Evolutionary conservation across 1,140 invertebrate genomes (phyloP), one percentile per base, ranked within the genome.

Genomic region (Zaprionus tsacasi): DNA sequence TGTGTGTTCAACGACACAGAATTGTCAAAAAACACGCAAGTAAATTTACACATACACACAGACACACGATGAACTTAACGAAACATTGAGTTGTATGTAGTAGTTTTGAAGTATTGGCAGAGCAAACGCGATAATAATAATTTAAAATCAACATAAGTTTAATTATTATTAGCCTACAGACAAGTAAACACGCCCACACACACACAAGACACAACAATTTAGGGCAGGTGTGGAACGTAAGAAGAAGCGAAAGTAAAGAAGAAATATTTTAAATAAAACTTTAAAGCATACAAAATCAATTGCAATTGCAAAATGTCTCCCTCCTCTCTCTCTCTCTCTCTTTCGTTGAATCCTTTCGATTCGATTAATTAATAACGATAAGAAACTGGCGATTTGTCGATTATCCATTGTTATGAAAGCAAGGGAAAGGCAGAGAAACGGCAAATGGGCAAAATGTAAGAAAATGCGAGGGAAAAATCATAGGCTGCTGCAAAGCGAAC

Each of bases 201-300:
- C 38, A 67, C 27, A 38, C 35, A 74, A 63, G 21, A 56, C 27
- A 67, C 30, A 52, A 65, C 59, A 57, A 65, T 54, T 35, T 48
- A 60, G 27, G 13, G 60, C 35, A 59, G 11, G 60, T 71, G 68
- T 71, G 61, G 7, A 55, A 60, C 48, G 55, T n/a, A 59, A 50
- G 12, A 55, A 48, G 59, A 73, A 54, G 56, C 59, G 21, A 30
- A 59, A 64, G 68, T 72, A 64, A 50, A 69, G 69, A 88, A 87
- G 77, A 88, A 89, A 88, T 88, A 89, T 88, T 88, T 88, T 89
- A 88, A 88, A 88, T 88, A 88, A 88, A 88, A 89, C 80, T 89
- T 88, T 89, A 89, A 88, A 60, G 69, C 78, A 78, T 83, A 79
- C 43, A 82, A 80, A 73, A 67, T 77, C 52, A 55, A 70, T 66